phyloP scores from a whole-genome alignment of 1,140 invertebrate species.

The Anoplolepis gracilipes region DNA sequence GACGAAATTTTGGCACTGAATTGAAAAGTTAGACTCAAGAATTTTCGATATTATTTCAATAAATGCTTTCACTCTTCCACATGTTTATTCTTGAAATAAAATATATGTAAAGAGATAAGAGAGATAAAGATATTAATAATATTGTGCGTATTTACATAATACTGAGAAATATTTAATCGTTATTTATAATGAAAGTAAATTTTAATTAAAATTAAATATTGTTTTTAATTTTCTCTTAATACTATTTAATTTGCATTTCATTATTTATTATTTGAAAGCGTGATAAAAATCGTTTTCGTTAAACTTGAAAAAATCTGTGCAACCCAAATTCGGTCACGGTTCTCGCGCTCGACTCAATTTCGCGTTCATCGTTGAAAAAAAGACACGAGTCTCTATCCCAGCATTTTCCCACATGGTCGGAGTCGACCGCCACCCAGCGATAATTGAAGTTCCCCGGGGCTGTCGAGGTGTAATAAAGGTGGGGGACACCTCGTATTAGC shows the following conservation, averaged over 20 bases:
- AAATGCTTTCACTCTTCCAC: no score
- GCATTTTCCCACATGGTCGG: slow-evolving; percentile 62
- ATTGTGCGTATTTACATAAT: not conserved
- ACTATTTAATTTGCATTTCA: not conserved
- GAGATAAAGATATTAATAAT: not conserved
- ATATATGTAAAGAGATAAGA: not conserved
- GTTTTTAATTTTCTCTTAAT: not conserved
- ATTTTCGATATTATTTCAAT: not conserved
- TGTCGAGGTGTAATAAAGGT: slow-evolving; percentile 68
- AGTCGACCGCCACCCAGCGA: slow-evolving; percentile 52
- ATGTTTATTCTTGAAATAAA: not conserved
- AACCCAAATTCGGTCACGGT: not conserved
- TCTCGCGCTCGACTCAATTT: no score
- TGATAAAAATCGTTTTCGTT: not conserved
- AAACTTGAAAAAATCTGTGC: not conserved
- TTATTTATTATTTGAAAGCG: not conserved
- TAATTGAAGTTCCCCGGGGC: slow-evolving; percentile 63
- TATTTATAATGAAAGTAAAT: no score
- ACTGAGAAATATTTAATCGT: no score
- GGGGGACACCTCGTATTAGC: slow-evolving; percentile 67
- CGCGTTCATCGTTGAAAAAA: not conserved
- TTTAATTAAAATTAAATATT: no score
- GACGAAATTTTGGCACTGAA: slow-evolving; percentile 6
- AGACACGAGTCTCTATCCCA: slow-evolving; percentile 26
- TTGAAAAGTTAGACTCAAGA: not conserved